Evolutionary conservation across 2,113 vertebrate genomes (phyloP).

Genomic region (Erinaceus europaeus): DNA sequence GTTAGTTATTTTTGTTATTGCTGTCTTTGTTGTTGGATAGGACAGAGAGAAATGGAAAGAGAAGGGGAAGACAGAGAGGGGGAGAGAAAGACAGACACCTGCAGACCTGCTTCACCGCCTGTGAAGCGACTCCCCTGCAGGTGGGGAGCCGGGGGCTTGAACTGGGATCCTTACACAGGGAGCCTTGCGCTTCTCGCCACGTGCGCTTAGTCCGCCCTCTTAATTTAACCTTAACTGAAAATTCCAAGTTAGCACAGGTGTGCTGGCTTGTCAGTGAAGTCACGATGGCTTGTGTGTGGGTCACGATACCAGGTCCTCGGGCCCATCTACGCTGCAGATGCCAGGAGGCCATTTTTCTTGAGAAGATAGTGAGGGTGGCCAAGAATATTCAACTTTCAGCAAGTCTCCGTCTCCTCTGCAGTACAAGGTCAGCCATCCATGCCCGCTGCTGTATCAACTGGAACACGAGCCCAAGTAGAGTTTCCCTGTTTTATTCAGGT

Average conservation of each 20-base stretch:
- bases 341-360: background rate
- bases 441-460: background rate
- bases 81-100: too few species aligned
- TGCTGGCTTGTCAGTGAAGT: background rate
- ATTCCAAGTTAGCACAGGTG: background rate
- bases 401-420: background rate
- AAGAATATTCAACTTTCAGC: slow-evolving; percentile 56
- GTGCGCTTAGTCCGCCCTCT: too few species aligned
- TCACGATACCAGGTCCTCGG: background rate
- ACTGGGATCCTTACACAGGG: too few species aligned
- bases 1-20: too few species aligned
- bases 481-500: slow-evolving; percentile 73
- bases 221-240: slow-evolving; percentile 63
- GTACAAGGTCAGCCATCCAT: background rate
- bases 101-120: too few species aligned
- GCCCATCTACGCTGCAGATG: background rate
- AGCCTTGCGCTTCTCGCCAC: too few species aligned
- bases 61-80: too few species aligned
- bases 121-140: too few species aligned
- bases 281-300: background rate
- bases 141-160: too few species aligned
- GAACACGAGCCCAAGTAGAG: background rate
- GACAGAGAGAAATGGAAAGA: too few species aligned
- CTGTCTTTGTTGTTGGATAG: too few species aligned
- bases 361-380: background rate